A percentile compares a stretch with the other conserved stretches of the same genome.
These are phyloP conservation scores for Steinernema carpocapsae DNA, from an alignment of 2,888 invertebrate species.

Conservation along the genomic window DNA sequence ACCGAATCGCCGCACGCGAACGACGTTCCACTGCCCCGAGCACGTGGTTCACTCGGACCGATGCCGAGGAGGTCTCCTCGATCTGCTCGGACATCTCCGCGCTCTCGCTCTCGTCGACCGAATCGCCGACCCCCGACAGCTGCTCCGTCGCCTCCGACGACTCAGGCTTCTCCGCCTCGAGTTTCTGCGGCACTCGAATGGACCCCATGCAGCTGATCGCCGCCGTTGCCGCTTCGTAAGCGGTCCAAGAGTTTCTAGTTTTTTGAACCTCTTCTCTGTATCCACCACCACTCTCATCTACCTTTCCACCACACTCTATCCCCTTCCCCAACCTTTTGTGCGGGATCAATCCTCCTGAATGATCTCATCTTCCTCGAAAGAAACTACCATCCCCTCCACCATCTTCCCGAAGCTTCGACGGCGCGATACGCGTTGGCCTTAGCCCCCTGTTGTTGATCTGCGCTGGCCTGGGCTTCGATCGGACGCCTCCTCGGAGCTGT, in stretches of 20 bases:
- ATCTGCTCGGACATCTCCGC: slow-evolving; percentile 17
- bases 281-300: slow-evolving; percentile 18
- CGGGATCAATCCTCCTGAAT: slow-evolving; percentile 29
- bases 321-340: background rate
- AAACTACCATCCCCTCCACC: background rate
- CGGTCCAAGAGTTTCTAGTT: background rate
- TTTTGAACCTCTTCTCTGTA: background rate
- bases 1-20: background rate
- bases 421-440: background rate
- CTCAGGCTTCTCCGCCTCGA: slow-evolving; percentile 27
- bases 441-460: background rate
- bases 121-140: slow-evolving; percentile 38
- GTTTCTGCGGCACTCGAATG: slow-evolving; percentile 47
- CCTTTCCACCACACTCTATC: background rate
- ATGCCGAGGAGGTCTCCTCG: slow-evolving; percentile 20
- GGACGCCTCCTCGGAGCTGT: slow-evolving; percentile 17
- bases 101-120: slow-evolving; percentile 22
- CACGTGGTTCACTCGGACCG: slow-evolving; percentile 1
- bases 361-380: slow-evolving; percentile 11
- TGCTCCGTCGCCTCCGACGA: slow-evolving; percentile 35
- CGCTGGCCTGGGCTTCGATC: no score
- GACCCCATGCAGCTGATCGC: slow-evolving; percentile 56
- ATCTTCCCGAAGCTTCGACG: background rate
- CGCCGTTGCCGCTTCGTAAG: slow-evolving; percentile 51
- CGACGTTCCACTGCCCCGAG: slow-evolving; percentile 2